Base-by-base conservation (phyloP, 2,888 invertebrate species). In the Chrysina gloriosa region DNA sequence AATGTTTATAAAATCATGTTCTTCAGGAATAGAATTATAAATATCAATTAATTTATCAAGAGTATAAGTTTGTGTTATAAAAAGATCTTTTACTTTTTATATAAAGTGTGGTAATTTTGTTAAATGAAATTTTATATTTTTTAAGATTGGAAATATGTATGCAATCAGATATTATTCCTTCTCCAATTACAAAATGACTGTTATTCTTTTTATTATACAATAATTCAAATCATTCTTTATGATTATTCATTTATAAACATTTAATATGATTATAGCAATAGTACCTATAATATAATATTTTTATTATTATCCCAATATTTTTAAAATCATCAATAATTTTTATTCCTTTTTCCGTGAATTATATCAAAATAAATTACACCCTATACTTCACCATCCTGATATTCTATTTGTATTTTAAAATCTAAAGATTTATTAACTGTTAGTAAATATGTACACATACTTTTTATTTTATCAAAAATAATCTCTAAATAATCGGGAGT, bases 171-270 rank as follows among this genome's bases (percentile, higher is more conserved):
- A 29, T 29, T 29, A 29, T 29, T 29, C 31, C 31, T 29, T 29
- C 31, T 29, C 31, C 31, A 29, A 29, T 29, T 29, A 7, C 7
- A 29, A 29, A 6, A 31, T 31, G 9, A 31, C n/a, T 31, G 9
- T 31, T 31, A 42, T 42, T 42, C 16, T 7, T 42, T 14, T 42
- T n/a, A 42, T 42, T 42, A 42, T 42, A 42, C 14, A 42, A 4
- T 42, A 42, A 42, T 42, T 42, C 42, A 42, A 42, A 42, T 42
- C n/a, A 42, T 42, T 42, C 42, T 42, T 42, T 42, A 42, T 42
- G 42, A 42, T 42, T 42, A 42, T 42, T 42, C 42, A 42, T 42
- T 42, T 42, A 42, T 42, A 42, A 42, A 42, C 14, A 42, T 42
- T 42, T 42, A 42, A 42, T 42, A 11, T 42, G 14, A 42, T 42